Conservation (phyloP, 2,797 vertebrate species). For the Phylloscopus collybita region DNA sequence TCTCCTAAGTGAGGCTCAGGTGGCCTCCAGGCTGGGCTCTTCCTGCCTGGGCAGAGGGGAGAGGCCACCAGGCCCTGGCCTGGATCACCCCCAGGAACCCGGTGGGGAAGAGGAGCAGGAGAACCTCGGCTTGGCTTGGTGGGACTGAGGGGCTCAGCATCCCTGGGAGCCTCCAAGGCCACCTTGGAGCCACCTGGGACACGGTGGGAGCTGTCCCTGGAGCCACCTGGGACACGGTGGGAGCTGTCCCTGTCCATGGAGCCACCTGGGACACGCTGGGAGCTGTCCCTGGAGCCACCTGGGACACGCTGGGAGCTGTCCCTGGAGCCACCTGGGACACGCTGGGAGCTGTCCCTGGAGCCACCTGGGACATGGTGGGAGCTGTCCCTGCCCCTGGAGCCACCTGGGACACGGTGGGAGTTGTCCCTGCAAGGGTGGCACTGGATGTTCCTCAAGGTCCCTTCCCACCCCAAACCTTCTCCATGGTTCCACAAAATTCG, state of each 20-base stretch:
- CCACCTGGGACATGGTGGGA: no score
- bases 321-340: no score
- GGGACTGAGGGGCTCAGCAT: not conserved
- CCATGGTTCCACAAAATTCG: fast-evolving
- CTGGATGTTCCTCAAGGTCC: fast-evolving
- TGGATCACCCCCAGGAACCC: fast-evolving
- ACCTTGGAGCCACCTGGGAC: fast-evolving
- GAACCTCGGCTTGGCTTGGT: fast-evolving
- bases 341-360: no score
- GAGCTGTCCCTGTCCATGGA: no score
- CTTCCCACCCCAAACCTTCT: not conserved
- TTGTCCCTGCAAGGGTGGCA: not conserved
- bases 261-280: no score
- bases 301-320: no score
- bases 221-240: no score
- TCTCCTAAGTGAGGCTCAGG: not conserved
- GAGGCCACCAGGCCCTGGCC: not conserved
- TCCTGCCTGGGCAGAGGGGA: not conserved
- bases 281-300: no score
- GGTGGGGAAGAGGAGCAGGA: not conserved
- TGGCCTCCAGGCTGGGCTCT: not conserved
- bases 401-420: not conserved
- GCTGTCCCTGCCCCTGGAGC: no score
- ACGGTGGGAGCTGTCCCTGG: not conserved
- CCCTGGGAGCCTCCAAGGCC: not conserved